Evolutionary conservation across 1,140 invertebrate genomes (phyloP).

Genomic region (Procambarus virginalis): DNA sequence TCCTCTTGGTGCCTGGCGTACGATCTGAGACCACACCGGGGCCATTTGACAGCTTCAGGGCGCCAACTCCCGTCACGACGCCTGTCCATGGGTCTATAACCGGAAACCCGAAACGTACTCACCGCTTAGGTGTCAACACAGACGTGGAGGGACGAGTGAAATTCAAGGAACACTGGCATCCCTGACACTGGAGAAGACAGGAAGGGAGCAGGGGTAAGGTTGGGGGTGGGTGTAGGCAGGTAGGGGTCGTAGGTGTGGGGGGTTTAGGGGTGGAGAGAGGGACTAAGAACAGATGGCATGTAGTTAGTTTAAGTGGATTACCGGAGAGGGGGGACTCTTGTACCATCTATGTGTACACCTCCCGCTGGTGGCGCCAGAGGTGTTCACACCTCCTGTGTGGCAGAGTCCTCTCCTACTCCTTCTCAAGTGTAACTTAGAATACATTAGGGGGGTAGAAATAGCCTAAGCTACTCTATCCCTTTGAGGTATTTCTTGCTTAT

Average conservation of each 20-base stretch:
- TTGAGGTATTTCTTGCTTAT: too few relatives aligned
- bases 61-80: not conserved
- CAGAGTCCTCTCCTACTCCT: too few relatives aligned
- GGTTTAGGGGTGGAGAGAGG: not conserved
- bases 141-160: not conserved
- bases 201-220: not conserved
- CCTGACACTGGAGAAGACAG: not conserved
- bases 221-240: not conserved
- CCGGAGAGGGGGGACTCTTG: not conserved
- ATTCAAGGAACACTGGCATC: not conserved
- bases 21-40: not conserved
- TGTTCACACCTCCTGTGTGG: too few relatives aligned
- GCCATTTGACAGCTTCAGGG: not conserved
- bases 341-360: too few relatives aligned
- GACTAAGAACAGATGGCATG: not conserved
- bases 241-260: not conserved
- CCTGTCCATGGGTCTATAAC: not conserved
- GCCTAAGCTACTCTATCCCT: too few relatives aligned
- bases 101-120: not conserved
- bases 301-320: constrained; percentile 14
- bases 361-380: too few relatives aligned
- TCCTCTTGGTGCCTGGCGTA: not conserved
- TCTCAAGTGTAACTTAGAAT: too few relatives aligned
- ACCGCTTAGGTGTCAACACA: not conserved
- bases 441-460: too few relatives aligned